Conservation (phyloP, 53 echinoderm and acorn worm genomes). For the Paelopatides confundens region DNA sequence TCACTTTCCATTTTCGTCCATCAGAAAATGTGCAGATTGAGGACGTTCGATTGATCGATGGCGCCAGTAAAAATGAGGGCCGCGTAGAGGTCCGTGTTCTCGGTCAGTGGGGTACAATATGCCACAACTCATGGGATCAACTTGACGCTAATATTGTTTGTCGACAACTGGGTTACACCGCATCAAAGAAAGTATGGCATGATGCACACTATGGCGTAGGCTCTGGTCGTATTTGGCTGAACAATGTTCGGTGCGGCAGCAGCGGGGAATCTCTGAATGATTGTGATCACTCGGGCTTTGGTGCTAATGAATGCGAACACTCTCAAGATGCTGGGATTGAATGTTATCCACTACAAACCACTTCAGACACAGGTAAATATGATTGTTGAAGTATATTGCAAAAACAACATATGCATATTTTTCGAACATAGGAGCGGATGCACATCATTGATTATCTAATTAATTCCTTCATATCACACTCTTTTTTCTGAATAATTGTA, state of each 20-base stretch:
- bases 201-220: not conserved
- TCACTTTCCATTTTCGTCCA: not conserved
- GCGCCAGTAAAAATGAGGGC: not conserved
- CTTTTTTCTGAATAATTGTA: too few relatives aligned
- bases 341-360: not conserved
- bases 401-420: too few relatives aligned
- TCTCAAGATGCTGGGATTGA: not conserved
- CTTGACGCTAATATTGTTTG: not conserved
- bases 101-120: conserved; percentile 3
- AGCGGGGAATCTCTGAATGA: not conserved
- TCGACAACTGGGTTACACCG: not conserved
- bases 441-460: too few relatives aligned
- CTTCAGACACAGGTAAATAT: not conserved
- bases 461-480: too few relatives aligned
- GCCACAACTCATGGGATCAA: not conserved
- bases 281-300: not conserved
- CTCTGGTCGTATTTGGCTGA: not conserved
- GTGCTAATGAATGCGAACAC: not conserved
- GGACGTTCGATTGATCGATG: conserved; percentile 15
- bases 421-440: too few relatives aligned
- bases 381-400: too few relatives aligned
- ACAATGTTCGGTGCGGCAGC: not conserved
- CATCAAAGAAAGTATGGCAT: not conserved
- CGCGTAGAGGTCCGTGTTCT: not conserved
- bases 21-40: not conserved